These are phyloP conservation scores for Zaprionus ghesquierei DNA, from an alignment of 1,140 invertebrate genomes.

Conservation along the genomic window DNA sequence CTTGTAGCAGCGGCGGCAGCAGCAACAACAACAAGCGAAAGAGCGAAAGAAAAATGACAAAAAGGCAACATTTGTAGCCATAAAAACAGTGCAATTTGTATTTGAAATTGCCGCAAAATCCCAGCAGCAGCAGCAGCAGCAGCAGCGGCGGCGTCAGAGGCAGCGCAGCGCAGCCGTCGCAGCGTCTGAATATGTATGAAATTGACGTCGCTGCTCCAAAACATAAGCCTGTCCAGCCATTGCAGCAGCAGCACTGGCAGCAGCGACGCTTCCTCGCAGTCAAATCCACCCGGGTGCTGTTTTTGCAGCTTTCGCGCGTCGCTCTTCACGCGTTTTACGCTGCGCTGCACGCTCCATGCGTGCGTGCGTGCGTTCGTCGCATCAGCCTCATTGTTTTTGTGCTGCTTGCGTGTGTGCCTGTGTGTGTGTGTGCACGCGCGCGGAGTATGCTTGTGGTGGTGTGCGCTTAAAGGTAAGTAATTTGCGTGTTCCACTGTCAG, in stretches of 20 bases:
- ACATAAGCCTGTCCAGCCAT: conserved; percentile 48
- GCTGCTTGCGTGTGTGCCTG: not conserved
- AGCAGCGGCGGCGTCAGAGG: too few relatives aligned
- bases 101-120: conserved; percentile 81
- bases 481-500: conserved; percentile 7
- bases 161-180: conserved; percentile 15
- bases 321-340: conserved; percentile 36
- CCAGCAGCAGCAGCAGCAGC: conserved; percentile 55
- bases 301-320: conserved; percentile 48
- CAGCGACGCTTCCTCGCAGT: conserved; percentile 9
- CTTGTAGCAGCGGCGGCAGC: conserved; percentile 30
- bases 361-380: conserved; percentile 35
- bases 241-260: conserved; percentile 22
- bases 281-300: conserved; percentile 63
- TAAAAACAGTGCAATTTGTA: conserved; percentile 80
- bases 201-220: conserved; percentile 51
- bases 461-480: conserved; percentile 42
- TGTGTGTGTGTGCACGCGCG: conserved; percentile 4
- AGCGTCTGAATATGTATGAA: conserved; percentile 68
- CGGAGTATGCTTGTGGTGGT: conserved; percentile 21
- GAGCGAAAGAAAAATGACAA: conserved; percentile 51
- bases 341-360: conserved; percentile 39
- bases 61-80: conserved; percentile 77
- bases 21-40: not conserved
- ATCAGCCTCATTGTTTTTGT: conserved; percentile 19